Evolutionary conservation across 1,140 invertebrate species (phyloP), one percentile per base, ranked within the genome.

Genomic region (Brachionus paranguensis): DNA sequence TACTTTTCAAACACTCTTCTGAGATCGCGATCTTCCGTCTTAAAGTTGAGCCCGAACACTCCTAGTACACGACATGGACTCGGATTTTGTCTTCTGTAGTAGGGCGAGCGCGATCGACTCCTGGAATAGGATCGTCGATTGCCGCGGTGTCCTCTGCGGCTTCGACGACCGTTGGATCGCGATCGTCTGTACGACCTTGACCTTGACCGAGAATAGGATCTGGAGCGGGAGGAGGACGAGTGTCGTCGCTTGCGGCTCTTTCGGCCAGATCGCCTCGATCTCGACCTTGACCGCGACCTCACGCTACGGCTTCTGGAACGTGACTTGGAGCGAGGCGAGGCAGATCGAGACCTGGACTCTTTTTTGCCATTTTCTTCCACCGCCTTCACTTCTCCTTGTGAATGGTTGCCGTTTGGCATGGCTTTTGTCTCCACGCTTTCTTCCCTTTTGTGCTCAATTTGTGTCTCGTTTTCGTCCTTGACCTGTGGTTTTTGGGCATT

Each of bases 1-100:
- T 94, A 98, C 88, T 96, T 95, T 43, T 92, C 93, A 88, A 98
- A 98, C 65, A 97, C 94, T 85, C 96, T 93, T 87, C 94, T 93
- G n/a, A 99, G 92, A 87, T 97, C 94, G 84, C 94, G 91, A 88
- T 98, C 96, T 1, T 95, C 94, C 1, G 96, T 98, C 87, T 95
- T 93, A 8, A 96, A 92, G 87, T 94, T 96, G 10, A 98, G 90
- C 0, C 96, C 96, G 91, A 99, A 99, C 4, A 98, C 93, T 3
- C 96, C 96, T 33, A 98, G 90, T 88, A 96, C 98, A 45, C 94
- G 91, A n/a, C 93, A 95, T 1, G 94, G 93, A 72, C 93, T 92
- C 0, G 96, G 95, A 89, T 95, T 93, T 85, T 98, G 37, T 17
- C 83, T 11, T 81, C 78, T 41, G n/a, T 81, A 76, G 27, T 76